Percentiles rank a stretch among this genome's conserved stretches.
Evolutionary conservation across 2,113 vertebrate genomes (phyloP).

Genomic region (Falco punctatus): DNA sequence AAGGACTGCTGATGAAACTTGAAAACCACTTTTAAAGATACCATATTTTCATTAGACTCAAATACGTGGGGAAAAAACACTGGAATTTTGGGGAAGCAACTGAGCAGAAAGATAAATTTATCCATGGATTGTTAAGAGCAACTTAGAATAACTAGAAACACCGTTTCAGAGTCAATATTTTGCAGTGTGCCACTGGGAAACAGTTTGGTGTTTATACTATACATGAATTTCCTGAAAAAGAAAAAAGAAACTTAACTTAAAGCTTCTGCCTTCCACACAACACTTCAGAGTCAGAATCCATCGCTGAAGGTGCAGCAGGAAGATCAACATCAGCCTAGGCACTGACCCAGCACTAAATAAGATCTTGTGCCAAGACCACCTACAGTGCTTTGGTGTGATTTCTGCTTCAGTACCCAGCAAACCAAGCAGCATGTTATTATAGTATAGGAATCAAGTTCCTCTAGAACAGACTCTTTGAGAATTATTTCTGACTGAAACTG

Average conservation of each 20-base stretch:
- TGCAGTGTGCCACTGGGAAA: not conserved
- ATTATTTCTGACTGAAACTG: not conserved
- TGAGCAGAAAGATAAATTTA: not conserved
- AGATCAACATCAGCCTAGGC: not conserved
- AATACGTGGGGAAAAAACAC: not conserved
- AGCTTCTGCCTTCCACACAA: not conserved
- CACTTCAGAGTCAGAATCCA: not conserved
- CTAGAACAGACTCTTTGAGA: not conserved
- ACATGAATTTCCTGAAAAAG: not conserved
- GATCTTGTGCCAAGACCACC: not conserved
- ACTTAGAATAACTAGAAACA: not conserved
- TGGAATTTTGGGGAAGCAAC: not conserved
- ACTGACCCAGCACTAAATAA: not conserved
- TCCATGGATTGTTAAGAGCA: not conserved
- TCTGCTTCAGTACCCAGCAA: not conserved
- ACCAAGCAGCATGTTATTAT: not conserved
- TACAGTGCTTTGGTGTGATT: not conserved
- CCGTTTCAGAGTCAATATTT: not conserved
- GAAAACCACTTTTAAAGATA: not conserved
- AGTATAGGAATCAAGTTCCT: not conserved
- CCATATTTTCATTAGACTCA: not conserved
- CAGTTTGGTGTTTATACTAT: not conserved
- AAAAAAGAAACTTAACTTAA: not conserved
- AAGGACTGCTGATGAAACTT: not conserved
- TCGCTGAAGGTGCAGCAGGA: not conserved